Conservation (phyloP, 2,888 invertebrate genomes). For the Adineta ricciae region DNA sequence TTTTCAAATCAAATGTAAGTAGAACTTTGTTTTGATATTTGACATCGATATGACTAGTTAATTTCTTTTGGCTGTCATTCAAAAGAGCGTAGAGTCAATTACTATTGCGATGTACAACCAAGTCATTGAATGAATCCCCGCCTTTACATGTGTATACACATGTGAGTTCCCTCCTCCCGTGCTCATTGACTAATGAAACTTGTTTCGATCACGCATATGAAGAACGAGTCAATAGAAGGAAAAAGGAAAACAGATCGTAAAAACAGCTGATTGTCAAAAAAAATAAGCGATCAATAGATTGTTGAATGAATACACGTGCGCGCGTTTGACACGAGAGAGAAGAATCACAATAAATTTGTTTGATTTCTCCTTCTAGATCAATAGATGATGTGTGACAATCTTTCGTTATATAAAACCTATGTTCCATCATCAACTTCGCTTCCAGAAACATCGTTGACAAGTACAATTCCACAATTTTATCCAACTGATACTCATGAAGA, state of each 20-base stretch:
- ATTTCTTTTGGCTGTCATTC: not conserved
- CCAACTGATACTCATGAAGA: not conserved
- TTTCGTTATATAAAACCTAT: not conserved
- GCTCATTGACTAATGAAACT: not conserved
- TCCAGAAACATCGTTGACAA: too few species aligned
- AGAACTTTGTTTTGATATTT: not conserved
- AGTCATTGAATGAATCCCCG: not conserved
- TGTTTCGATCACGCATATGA: not conserved
- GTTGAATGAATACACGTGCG: not conserved
- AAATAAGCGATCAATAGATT: not conserved
- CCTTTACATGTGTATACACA: not conserved
- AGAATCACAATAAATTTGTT: too few species aligned
- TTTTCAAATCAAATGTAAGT: not conserved
- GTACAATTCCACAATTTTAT: not conserved
- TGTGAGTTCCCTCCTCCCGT: not conserved
- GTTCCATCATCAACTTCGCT: not conserved
- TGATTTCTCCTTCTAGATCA: not conserved
- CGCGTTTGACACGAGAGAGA: too few species aligned
- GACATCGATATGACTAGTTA: not conserved
- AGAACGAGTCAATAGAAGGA: not conserved
- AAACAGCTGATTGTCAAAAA: constrained; percentile 9
- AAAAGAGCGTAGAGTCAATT: not conserved
- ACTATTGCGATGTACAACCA: not conserved
- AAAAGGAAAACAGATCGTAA: not conserved
- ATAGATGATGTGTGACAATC: constrained; percentile 3